Percentiles rank a stretch among this genome's conserved stretches.
Conservation (phyloP, 37 sponge, comb jelly and placozoan species). For the Axinella damicornis region DNA sequence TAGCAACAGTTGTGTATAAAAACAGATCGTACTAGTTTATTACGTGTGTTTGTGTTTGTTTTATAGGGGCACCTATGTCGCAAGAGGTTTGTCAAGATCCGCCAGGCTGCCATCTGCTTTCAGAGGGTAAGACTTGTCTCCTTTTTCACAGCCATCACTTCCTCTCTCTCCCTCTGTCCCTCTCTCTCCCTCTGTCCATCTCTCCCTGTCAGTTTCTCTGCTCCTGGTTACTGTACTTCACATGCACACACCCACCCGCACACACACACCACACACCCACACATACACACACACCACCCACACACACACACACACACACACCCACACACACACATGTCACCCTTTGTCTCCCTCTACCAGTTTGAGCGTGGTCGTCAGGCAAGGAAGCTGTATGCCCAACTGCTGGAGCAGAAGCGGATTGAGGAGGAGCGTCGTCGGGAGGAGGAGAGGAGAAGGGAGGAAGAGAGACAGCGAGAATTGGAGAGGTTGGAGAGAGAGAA, state of each 20-base stretch:
- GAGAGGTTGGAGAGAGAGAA: slow-evolving; percentile 88
- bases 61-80: slow-evolving; percentile 58
- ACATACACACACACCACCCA: too few relatives aligned
- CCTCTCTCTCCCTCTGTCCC: slow-evolving; percentile 2
- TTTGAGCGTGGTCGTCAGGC: slow-evolving; percentile 82
- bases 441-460: slow-evolving; percentile 85
- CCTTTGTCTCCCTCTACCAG: slow-evolving; percentile 36
- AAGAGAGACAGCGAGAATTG: slow-evolving; percentile 85
- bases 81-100: slow-evolving; percentile 51
- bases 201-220: slow-evolving; percentile 50
- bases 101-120: slow-evolving; percentile 77
- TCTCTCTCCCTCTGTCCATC: too few relatives aligned
- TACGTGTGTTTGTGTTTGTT: too few relatives aligned
- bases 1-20: too few relatives aligned
- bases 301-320: too few relatives aligned
- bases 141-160: too few relatives aligned
- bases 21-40: too few relatives aligned
- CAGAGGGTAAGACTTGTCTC: slow-evolving; percentile 83
- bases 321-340: too few relatives aligned
- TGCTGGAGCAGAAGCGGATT: slow-evolving; percentile 84
- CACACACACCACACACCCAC: too few relatives aligned
- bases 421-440: slow-evolving; percentile 90
- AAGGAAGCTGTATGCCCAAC: slow-evolving; percentile 67
- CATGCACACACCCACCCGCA: too few relatives aligned
- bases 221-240: not conserved